Evolutionary conservation across 2,113 vertebrate genomes (phyloP).

Genomic region (Verasper variegatus): DNA sequence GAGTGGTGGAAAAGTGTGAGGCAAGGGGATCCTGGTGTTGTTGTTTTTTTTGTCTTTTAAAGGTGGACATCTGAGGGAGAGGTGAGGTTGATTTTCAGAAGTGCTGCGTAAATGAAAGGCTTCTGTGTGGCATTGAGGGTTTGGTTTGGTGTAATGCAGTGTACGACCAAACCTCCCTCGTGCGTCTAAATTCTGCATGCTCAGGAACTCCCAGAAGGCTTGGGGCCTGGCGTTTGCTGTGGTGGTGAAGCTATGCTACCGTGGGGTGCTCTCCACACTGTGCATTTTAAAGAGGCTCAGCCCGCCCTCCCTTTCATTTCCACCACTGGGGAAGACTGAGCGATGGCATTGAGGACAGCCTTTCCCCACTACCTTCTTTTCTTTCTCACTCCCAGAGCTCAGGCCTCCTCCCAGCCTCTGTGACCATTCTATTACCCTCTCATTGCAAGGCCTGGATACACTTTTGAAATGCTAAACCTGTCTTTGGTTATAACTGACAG

Average conservation of each 20-base stretch:
- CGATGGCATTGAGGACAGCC: slow-evolving; percentile 78
- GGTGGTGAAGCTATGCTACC: slow-evolving; percentile 66
- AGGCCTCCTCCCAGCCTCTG: slow-evolving; percentile 70
- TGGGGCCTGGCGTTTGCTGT: slow-evolving; percentile 73
- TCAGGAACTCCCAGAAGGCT: slow-evolving; percentile 57
- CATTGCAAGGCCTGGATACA: slow-evolving; percentile 76
- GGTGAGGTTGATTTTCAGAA: slow-evolving; percentile 45
- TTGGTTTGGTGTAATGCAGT: slow-evolving; percentile 20
- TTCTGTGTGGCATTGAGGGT: slow-evolving; percentile 26
- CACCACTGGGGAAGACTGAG: slow-evolving; percentile 69
- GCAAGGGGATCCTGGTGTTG: slow-evolving; percentile 38
- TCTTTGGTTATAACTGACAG: slow-evolving; percentile 74
- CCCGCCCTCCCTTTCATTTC: slow-evolving; percentile 81
- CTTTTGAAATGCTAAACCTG: slow-evolving; percentile 86
- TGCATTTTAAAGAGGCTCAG: slow-evolving; percentile 81
- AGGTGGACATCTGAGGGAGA: slow-evolving; percentile 58
- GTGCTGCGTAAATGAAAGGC: slow-evolving; percentile 64
- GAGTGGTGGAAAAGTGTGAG: slow-evolving; percentile 38
- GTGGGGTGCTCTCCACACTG: slow-evolving; percentile 58
- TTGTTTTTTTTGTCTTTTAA: slow-evolving; percentile 27
- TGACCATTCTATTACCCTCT: slow-evolving; percentile 77
- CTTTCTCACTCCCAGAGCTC: slow-evolving; percentile 52
- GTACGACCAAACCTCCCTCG: slow-evolving; percentile 3
- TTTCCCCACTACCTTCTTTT: slow-evolving; percentile 63
- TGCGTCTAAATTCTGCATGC: slow-evolving; percentile 55